Percentiles rank a stretch among this genome's conserved stretches.
Conservation (phyloP, 1,140 invertebrate species). For the Drosophila kurseongensis region DNA sequence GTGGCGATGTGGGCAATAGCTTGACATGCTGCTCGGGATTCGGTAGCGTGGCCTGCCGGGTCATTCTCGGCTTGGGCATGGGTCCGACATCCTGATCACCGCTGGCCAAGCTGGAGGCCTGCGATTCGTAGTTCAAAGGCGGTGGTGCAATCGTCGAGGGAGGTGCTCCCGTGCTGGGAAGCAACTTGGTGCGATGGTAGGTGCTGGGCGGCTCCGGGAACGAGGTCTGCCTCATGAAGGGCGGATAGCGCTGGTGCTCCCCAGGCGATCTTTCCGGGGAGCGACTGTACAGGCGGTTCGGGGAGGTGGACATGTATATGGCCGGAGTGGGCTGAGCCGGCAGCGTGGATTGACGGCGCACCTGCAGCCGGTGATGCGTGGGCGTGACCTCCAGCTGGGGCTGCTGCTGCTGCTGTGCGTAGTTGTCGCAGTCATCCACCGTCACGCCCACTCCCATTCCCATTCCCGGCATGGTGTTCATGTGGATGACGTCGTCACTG, state of each 20-base stretch:
- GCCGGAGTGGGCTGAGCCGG: conserved; percentile 75
- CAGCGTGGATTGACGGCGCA: conserved; percentile 83
- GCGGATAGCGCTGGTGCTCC: conserved; percentile 82
- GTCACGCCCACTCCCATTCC: conserved; percentile 35
- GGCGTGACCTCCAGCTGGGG: conserved; percentile 59
- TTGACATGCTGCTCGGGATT: conserved; percentile 84
- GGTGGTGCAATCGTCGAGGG: conserved; percentile 32
- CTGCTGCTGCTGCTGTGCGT: conserved; percentile 63
- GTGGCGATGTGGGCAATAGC: conserved; percentile 81
- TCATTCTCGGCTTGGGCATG: conserved; percentile 76
- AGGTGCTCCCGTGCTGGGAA: conserved; percentile 60
- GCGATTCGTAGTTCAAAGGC: conserved; percentile 65
- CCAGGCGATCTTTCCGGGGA: conserved; percentile 81
- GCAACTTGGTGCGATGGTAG: conserved; percentile 75
- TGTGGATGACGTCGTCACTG: conserved; percentile 81
- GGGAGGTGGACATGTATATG: conserved; percentile 83
- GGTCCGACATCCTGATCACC: conserved; percentile 62
- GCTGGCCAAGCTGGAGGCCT: conserved; percentile 61
- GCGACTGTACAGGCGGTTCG: conserved; percentile 80
- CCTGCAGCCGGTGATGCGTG: conserved; percentile 76
- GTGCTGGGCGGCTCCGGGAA: conserved; percentile 71
- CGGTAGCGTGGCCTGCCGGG: conserved; percentile 80
- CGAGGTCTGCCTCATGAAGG: conserved; percentile 81
- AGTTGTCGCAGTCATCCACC: conserved; percentile 74
- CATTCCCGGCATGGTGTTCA: conserved; percentile 58